Base-by-base conservation (phyloP, 2,888 invertebrate species). In the Lymantria dispar region DNA sequence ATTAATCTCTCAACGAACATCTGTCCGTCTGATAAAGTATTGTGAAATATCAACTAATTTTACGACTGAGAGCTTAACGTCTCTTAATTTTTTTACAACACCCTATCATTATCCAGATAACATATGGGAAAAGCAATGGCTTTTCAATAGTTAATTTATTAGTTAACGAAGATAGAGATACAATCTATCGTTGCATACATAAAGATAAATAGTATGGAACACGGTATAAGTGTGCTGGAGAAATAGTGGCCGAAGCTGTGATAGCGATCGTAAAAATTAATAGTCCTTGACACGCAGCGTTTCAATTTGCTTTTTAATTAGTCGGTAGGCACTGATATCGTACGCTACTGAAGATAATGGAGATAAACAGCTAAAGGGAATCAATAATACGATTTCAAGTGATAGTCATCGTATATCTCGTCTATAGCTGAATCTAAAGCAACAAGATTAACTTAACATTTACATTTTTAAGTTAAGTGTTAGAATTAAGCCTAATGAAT, bases 231-330 rank as follows among this genome's bases (percentile, higher is more conserved):
- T 66, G 70, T 64, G 62, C 59, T 59, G 56, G 50, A 58, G 58
- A 65, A 63, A 52, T 58, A 61, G 50, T 62, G 59, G 56, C 60
- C 55, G 60, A 61, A 64, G 64, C 57, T 64, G 68, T 70, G 80
- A 84, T 80, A 79, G 72, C 52, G 74, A 77, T 85, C 86, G 75
- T 87, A 83, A 87, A 87, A 86, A 81, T 80, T 84, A 83, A 85
- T 83, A 83, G 78, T 80, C 74, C 72, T 76, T 80, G 76, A 82
- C 83, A 80, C 74, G 74, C 67, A 68, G 74, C 70, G 72, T 77
- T 83, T 85, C 81, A 82, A 85, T 86, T 84, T 80, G 76, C 76
- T 78, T 85, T 81, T 83, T 84, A 85, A 84, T 85, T 82, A 80
- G 78, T 67, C 55, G 60, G 54, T 48, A 54, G 53, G 48, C 56